These are phyloP conservation scores for Tokudaia muenninki DNA, from an alignment of 2,797 vertebrate species.

Conservation along the genomic window DNA sequence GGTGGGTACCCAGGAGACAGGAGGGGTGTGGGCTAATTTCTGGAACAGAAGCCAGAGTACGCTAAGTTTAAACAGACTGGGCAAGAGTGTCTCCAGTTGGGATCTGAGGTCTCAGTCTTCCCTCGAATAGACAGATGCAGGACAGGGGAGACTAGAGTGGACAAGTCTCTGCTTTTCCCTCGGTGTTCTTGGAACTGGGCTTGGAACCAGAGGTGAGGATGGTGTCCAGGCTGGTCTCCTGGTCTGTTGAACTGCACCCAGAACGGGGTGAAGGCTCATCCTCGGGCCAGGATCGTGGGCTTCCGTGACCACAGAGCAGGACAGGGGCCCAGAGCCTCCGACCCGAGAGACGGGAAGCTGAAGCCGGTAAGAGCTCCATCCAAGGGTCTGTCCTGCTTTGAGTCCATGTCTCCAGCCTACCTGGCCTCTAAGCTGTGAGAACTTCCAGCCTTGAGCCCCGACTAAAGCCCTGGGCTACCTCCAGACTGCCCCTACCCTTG, in stretches of 20 bases:
- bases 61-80: conserved; percentile 5
- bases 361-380: conserved; percentile 79
- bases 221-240: not conserved
- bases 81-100: conserved; percentile 20
- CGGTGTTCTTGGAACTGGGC: not conserved
- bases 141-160: not conserved
- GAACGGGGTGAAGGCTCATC: not conserved
- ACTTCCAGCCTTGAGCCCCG: not conserved
- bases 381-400: not conserved
- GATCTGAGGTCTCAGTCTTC: conserved; percentile 18
- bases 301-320: conserved; percentile 61
- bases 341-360: conserved; percentile 68
- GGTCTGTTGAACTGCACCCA: not conserved
- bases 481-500: not conserved
- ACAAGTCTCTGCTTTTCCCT: not conserved
- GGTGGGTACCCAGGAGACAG: conserved; percentile 38
- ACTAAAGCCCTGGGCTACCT: not conserved
- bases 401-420: not conserved
- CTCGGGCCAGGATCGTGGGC: conserved; percentile 64
- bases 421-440: not conserved
- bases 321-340: conserved; percentile 74
- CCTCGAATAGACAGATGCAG: not conserved
- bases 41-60: conserved; percentile 2
- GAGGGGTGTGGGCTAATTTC: not conserved
- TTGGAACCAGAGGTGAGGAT: not conserved